phyloP scores from a whole-genome alignment of 2,113 vertebrate species.

The Callospermophilus lateralis region DNA sequence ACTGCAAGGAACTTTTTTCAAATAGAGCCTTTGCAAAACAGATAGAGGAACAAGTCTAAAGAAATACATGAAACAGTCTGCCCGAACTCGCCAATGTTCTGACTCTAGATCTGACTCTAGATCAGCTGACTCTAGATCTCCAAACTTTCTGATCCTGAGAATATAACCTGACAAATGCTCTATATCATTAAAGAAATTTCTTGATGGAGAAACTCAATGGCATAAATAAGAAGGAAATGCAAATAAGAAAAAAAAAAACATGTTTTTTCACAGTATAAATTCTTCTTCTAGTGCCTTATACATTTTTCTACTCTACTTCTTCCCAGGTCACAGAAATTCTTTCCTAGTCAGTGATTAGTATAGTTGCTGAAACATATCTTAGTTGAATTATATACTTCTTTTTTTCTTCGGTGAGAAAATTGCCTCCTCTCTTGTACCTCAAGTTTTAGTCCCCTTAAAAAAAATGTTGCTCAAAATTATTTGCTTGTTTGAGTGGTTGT shows the following conservation, averaged over 20 bases:
- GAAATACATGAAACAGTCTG: not conserved
- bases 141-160: not conserved
- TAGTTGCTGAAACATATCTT: not conserved
- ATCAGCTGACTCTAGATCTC: not conserved
- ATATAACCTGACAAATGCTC: not conserved
- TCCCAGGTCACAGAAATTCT: not conserved
- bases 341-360: not conserved
- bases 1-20: not conserved
- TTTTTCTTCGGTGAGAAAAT: not conserved
- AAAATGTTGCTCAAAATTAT: not conserved
- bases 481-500: not conserved
- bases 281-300: not conserved
- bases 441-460: not conserved
- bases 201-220: not conserved
- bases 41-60: not conserved
- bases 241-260: not conserved
- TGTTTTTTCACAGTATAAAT: not conserved
- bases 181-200: not conserved
- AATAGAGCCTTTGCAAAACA: not conserved
- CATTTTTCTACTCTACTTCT: not conserved
- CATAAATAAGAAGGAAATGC: not conserved
- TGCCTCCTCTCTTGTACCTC: not conserved
- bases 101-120: not conserved
- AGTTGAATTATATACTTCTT: not conserved
- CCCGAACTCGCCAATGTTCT: rapidly evolving